Evolutionary conservation across 2,113 vertebrate genomes (phyloP).

Genomic region (Sinocyclocheilus grahami): DNA sequence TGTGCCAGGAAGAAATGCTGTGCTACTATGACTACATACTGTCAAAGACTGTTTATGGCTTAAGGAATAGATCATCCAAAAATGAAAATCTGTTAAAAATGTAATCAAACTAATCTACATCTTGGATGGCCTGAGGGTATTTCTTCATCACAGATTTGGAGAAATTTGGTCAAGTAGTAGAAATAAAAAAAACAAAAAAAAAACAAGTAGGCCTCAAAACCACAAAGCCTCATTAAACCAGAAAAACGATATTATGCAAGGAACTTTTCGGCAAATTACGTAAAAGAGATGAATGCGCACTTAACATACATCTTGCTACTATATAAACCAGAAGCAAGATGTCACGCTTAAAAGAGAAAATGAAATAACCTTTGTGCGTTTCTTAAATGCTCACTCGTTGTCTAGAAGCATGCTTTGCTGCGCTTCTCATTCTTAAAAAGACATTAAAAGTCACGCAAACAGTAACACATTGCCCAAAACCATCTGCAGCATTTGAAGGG

Average conservation of each 20-base stretch:
- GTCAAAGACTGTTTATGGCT: neutral
- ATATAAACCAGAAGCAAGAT: neutral
- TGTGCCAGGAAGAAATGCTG: neutral
- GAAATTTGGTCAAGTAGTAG: too few species aligned
- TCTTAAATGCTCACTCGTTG: neutral
- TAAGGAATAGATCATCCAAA: too few species aligned
- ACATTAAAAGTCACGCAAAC: constrained; percentile 12
- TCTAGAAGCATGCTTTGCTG: neutral
- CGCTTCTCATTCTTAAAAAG: neutral
- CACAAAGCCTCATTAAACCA: neutral
- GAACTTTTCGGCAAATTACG: neutral
- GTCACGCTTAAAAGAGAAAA: neutral
- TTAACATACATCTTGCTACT: neutral
- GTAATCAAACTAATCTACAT: too few species aligned
- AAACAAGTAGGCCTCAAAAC: neutral
- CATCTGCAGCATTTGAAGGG: neutral
- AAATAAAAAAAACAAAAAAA: neutral
- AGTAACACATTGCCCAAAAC: constrained; percentile 21
- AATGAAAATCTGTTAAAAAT: too few species aligned
- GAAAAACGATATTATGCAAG: neutral
- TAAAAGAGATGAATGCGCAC: neutral
- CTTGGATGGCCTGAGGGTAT: too few species aligned
- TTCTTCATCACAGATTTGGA: too few species aligned
- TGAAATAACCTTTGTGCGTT: neutral
- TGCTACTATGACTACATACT: neutral